Conservation (phyloP, 2,113 vertebrate species). For the Junco hyemalis region DNA sequence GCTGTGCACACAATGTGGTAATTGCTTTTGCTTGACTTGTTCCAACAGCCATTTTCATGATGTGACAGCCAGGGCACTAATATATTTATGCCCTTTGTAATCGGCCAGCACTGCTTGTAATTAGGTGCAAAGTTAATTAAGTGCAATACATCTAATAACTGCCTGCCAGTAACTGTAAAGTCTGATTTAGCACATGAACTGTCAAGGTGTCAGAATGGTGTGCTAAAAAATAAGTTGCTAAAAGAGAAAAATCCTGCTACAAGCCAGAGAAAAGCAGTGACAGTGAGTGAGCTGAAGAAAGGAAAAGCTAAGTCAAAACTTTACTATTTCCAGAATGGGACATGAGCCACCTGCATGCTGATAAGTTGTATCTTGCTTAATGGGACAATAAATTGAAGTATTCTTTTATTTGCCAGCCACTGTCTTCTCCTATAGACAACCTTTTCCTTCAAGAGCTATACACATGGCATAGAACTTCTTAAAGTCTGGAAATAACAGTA, state of each 20-base stretch:
- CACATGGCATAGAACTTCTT: not conserved
- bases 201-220: slow-evolving; percentile 48
- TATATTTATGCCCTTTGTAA: slow-evolving; percentile 68
- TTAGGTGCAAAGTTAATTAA: slow-evolving; percentile 76
- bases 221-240: slow-evolving; percentile 48
- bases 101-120: slow-evolving; percentile 68
- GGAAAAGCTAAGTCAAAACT: not conserved
- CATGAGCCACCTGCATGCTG: not conserved
- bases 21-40: slow-evolving; percentile 63
- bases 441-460: not conserved
- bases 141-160: slow-evolving; percentile 72
- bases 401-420: not conserved
- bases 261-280: not conserved
- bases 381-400: not conserved
- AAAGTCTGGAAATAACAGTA: not conserved
- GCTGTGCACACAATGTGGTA: slow-evolving; percentile 9
- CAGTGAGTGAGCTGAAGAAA: not conserved
- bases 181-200: slow-evolving; percentile 71
- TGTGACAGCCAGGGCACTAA: slow-evolving; percentile 63
- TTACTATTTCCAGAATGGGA: not conserved
- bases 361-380: not conserved
- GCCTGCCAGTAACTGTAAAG: slow-evolving; percentile 78
- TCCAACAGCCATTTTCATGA: slow-evolving; percentile 52
- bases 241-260: not conserved
- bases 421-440: not conserved